Evolutionary conservation across 2,888 invertebrate genomes (phyloP).

Genomic region (Enoplolaimus lenunculus): DNA sequence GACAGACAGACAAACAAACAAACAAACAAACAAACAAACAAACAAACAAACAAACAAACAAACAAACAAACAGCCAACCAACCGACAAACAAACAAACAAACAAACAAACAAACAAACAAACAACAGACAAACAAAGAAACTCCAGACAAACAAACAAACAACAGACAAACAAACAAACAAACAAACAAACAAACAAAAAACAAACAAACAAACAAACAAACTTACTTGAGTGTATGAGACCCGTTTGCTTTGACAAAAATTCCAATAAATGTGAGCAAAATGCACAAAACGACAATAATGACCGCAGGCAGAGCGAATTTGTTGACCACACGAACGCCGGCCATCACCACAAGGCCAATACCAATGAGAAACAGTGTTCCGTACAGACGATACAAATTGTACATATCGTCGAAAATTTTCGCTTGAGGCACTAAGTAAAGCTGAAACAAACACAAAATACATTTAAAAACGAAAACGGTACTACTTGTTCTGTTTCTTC

Average conservation of each 20-base stretch:
- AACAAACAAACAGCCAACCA: too few relatives aligned
- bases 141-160: too few relatives aligned
- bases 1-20: too few relatives aligned
- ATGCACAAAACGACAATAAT: conserved; percentile 36
- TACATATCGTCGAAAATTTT: conserved; percentile 45
- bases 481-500: too few relatives aligned
- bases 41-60: too few relatives aligned
- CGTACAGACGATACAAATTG: conserved; percentile 47
- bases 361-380: conserved; percentile 43
- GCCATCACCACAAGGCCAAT: conserved; percentile 46
- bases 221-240: conserved; percentile 73
- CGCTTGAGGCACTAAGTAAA: conserved; percentile 36
- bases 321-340: conserved; percentile 46
- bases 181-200: too few relatives aligned
- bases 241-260: conserved; percentile 63
- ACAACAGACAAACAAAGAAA: too few relatives aligned
- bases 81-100: too few relatives aligned
- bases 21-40: too few relatives aligned
- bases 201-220: conserved; percentile 18
- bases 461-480: conserved; percentile 11
- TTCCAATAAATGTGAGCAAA: conserved; percentile 34
- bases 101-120: too few relatives aligned
- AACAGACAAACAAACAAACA: too few relatives aligned
- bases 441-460: conserved; percentile 26
- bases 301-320: conserved; percentile 42